Evolutionary conservation across 2,797 vertebrate genomes (phyloP), one percentile per base, ranked within the genome.

Genomic region (Schizopygopsis pylzovi): DNA sequence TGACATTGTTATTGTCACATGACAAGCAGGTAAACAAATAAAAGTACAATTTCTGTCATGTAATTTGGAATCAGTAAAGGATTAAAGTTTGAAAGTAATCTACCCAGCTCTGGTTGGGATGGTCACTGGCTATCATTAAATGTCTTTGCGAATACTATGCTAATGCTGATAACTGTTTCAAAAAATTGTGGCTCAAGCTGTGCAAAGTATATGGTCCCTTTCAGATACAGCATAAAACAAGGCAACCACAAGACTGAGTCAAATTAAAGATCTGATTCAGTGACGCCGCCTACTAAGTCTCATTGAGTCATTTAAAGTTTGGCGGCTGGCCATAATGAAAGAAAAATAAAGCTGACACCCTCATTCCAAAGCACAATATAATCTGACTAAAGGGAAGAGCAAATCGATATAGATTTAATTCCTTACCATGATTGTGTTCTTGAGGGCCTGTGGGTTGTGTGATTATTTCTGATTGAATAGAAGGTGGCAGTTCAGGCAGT

Each of bases 381-480:
- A 90, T 89, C 88, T 77, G 79, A 83, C 86, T 87, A 89, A 87
- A 88, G 84, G 85, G 86, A 85, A 70, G 79, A 86, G 54, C 82
- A 54, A 87, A 89, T 90, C 88, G 72, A 90, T 90, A 90, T 71
- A 87, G 89, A 89, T 89, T 86, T 90, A 89, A 90, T 90, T 90
- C 86, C 86, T 79, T 85, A 79, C 85, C 88, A 89, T 87, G 87
- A 88, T 90, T 88, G 88, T 90, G 88, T 87, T 83, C 76, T 85
- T 90, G 76, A 88, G 72, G 80, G 88, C 86, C 87, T 87, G 80
- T 85, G 85, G 70, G 39, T 80, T 83, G 68, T 75, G 88, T 90
- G 87, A 90, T 90, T 89, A 85, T 86, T 88, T 80, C 61, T 79
- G 85, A 88, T 82, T 75, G 84, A 80, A 80, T 85, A 80, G 56